These are phyloP conservation scores for Empidonax traillii DNA, from an alignment of 2,113 vertebrate species.

Conservation along the genomic window DNA sequence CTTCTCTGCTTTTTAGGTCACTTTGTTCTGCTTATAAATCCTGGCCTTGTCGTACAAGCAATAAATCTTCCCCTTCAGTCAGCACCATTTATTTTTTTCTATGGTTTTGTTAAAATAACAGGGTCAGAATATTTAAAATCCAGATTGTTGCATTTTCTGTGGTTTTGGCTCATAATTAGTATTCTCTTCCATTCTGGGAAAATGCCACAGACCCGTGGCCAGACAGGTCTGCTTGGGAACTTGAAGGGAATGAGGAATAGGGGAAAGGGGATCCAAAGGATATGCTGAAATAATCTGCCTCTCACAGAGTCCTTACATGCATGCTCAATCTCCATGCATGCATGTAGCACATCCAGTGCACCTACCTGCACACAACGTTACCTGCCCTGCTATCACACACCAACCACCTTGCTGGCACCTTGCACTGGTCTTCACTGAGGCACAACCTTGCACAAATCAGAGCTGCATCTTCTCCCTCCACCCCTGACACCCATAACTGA, in stretches of 20 bases:
- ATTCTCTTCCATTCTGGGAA: not conserved
- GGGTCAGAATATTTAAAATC: constrained; percentile 50
- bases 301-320: not conserved
- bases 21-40: constrained; percentile 54
- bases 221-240: not conserved
- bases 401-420: not conserved
- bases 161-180: not conserved
- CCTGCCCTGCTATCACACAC: not conserved
- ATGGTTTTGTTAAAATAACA: constrained; percentile 45
- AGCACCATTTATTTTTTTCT: constrained; percentile 28
- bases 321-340: not conserved
- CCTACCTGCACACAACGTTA: fast-evolving
- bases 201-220: not conserved
- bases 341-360: not conserved
- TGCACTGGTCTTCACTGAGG: not conserved
- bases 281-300: not conserved
- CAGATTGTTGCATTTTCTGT: constrained; percentile 6
- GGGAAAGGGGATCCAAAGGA: not conserved
- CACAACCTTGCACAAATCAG: not conserved
- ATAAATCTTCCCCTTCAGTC: constrained; percentile 56
- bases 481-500: not conserved
- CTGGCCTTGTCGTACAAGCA: constrained; percentile 5
- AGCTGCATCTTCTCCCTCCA: not conserved
- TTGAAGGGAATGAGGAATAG: not conserved
- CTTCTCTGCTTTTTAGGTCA: constrained; percentile 48